phyloP scores from a whole-genome alignment of 2,797 vertebrate genomes.

The Myotis planiceps region DNA sequence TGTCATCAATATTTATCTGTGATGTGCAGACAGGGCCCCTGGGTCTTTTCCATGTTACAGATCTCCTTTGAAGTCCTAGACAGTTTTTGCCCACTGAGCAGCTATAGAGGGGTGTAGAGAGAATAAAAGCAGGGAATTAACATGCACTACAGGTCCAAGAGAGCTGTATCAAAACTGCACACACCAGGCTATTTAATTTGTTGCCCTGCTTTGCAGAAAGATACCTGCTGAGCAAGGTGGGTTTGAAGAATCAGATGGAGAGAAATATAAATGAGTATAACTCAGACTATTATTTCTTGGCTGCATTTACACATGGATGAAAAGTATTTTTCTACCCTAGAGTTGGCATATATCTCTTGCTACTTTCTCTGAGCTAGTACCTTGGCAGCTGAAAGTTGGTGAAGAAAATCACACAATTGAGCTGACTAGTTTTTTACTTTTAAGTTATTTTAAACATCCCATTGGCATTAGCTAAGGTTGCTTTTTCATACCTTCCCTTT shows the following conservation, averaged over 20 bases:
- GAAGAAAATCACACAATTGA: conserved; percentile 36
- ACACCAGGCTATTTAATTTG: conserved; percentile 60
- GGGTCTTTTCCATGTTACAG: conserved; percentile 49
- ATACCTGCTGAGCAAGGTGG: conserved; percentile 59
- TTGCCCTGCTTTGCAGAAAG: conserved; percentile 40
- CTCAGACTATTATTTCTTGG: conserved; percentile 56
- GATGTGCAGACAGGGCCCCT: conserved; percentile 22
- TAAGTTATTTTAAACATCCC: conserved; percentile 29
- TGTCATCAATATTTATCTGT: conserved; percentile 41
- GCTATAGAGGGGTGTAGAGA: background rate
- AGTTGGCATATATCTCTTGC: background rate
- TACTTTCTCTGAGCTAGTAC: conserved; percentile 37
- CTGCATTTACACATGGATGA: background rate
- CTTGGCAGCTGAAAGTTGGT: conserved; percentile 24
- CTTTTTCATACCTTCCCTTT: background rate
- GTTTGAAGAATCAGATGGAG: conserved; percentile 58
- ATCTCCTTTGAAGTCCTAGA: conserved; percentile 63
- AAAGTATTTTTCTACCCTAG: background rate
- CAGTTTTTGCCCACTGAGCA: conserved; percentile 45
- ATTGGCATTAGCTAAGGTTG: background rate
- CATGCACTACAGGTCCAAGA: background rate
- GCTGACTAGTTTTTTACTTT: background rate
- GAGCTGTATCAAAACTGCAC: conserved; percentile 55
- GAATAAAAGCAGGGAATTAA: conserved; percentile 51
- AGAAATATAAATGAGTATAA: conserved; percentile 59